Conservation (phyloP, 23 tunicate species). For the Aplidium turbinatum region DNA sequence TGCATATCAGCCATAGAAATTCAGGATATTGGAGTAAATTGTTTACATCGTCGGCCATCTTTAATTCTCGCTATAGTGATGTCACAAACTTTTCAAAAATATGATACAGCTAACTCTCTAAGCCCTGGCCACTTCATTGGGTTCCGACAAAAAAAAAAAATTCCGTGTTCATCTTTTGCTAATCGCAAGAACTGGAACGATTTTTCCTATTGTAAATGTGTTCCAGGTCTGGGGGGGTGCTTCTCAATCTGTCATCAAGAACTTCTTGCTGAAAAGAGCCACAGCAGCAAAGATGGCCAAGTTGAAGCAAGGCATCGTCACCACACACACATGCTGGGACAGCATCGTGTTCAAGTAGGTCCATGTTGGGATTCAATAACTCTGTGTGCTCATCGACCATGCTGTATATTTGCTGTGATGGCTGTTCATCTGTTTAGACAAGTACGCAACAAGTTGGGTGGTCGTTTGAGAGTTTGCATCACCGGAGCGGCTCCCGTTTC, state of each 20-base stretch:
- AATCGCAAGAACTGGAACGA: too few species aligned
- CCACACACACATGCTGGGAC: conserved; percentile 90
- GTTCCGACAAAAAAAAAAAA: too few species aligned
- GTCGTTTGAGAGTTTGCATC: conserved; percentile 49
- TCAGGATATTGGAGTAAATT: too few species aligned
- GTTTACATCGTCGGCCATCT: too few species aligned
- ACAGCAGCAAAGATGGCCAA: conserved; percentile 38
- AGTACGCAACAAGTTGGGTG: conserved; percentile 54
- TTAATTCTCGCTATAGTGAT: too few species aligned
- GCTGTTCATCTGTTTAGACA: conserved; percentile 20
- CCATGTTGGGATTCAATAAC: neutral
- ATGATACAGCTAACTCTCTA: too few species aligned
- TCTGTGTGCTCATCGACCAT: neutral
- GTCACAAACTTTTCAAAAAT: too few species aligned
- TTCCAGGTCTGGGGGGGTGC: conserved; percentile 69
- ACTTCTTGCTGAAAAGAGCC: conserved; percentile 59
- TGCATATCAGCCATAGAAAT: too few species aligned
- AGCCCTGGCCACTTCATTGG: too few species aligned
- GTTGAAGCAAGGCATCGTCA: conserved; percentile 67
- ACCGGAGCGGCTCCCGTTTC: conserved; percentile 81
- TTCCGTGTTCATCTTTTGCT: too few species aligned
- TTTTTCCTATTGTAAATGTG: too few species aligned
- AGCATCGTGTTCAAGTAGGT: conserved; percentile 81
- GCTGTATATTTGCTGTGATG: neutral
- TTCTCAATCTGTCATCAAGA: conserved; percentile 52